Evolutionary conservation across 2,797 vertebrate genomes (phyloP), one percentile per base, ranked within the genome.

Genomic region (Onychomys arenicola): DNA sequence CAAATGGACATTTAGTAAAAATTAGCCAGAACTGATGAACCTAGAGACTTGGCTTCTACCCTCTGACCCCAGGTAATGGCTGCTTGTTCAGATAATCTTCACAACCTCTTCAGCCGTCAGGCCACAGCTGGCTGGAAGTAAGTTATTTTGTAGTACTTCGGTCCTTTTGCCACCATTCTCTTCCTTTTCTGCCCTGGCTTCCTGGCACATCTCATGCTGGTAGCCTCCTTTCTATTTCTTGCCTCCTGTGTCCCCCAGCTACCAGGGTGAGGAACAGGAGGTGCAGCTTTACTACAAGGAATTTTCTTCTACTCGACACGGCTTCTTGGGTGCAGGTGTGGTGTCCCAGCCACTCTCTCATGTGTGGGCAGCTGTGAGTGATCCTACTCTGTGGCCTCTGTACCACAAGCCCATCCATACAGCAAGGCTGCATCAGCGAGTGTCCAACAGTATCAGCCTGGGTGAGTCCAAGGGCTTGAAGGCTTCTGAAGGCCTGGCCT

Each of bases 71-170:
- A 99, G 99, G 98, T 99, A 52, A 99, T 99, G 98, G 98, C 99
- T n/a, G 99, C 99, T 16, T 99, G 99, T 90, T 99, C 98, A 13
- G 98, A 99, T 75, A 99, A 99, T 97, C 98, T 99, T 84, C 98
- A 98, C 96, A 99, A 99, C 97, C 98, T 99, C 96, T 98, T 99
- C 96, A 97, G 27, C 0, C 98, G 99, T 92, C 99, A 99, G 88
- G 98, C 99, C 83, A 87, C 99, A 59, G 99, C 99, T 83, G 99
- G 99, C 43, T 99, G 99, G 99, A 99, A 99, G 99, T 99, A 98
- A 99, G 99, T 98, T 93, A 16, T 55, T 59, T 59, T 57, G 77
- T 6, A 23, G 16, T 10, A 1, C 75, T 89, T 65, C 16, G 32
- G 12, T 76, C 40, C 40, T 57, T 25, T 29, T 40, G 34, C 46